These are phyloP conservation scores for Aegotheles bennettii DNA, from an alignment of 2,113 vertebrate genomes.

Conservation along the genomic window DNA sequence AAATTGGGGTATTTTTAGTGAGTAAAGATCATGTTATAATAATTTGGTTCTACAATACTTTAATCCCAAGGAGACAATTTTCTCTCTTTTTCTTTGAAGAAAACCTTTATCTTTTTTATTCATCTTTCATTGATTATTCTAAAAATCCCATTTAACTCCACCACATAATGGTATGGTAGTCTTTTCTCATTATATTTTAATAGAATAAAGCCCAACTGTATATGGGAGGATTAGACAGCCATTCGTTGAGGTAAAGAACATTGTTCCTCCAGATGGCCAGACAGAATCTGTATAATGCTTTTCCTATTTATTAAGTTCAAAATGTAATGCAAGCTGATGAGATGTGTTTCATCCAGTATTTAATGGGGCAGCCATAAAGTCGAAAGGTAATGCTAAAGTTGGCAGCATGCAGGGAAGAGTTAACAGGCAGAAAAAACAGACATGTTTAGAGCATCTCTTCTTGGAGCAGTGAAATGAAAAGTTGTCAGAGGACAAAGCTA, in stretches of 20 bases:
- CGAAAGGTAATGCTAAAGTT: slow-evolving; percentile 13
- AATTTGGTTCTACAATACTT: slow-evolving; percentile 20
- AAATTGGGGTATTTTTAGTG: slow-evolving; percentile 33
- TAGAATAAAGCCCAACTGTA: slow-evolving; percentile 53
- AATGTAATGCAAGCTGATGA: slow-evolving; percentile 55
- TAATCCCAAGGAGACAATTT: slow-evolving; percentile 52
- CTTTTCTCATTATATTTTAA: slow-evolving; percentile 71
- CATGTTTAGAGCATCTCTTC: neutral
- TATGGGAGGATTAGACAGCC: slow-evolving; percentile 25
- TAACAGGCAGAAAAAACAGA: slow-evolving; percentile 26
- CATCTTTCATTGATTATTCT: slow-evolving; percentile 68
- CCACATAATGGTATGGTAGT: slow-evolving; percentile 54
- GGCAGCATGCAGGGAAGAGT: slow-evolving; percentile 3
- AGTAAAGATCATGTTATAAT: slow-evolving; percentile 38
- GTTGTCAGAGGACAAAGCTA: neutral
- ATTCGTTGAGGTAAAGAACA: slow-evolving; percentile 32
- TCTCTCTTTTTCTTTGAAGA: slow-evolving; percentile 40
- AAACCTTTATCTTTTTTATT: slow-evolving; percentile 61
- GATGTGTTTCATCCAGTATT: slow-evolving; percentile 37
- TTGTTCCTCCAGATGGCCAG: slow-evolving; percentile 37
- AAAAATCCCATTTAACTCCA: slow-evolving; percentile 63
- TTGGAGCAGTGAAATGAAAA: neutral
- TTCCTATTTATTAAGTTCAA: slow-evolving; percentile 58
- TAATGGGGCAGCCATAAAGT: slow-evolving; percentile 27
- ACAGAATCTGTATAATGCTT: slow-evolving; percentile 44